Evolutionary conservation across 92 coral and sea anemone species (phyloP).

Genomic region (Diadumene lineata): DNA sequence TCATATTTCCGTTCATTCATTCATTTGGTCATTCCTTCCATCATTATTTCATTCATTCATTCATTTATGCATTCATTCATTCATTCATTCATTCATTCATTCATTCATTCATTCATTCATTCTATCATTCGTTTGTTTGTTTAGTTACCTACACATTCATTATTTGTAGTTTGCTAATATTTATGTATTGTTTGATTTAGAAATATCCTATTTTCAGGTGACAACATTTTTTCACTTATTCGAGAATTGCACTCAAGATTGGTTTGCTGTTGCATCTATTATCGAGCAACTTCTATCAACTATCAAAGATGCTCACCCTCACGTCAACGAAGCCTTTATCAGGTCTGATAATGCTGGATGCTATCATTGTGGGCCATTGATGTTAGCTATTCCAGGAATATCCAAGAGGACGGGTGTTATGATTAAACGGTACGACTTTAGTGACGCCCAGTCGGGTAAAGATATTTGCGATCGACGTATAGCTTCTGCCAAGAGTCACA

Average conservation of each 20-base stretch:
- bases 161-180: background rate
- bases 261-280: constrained; percentile 49
- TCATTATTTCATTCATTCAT: too few relatives aligned
- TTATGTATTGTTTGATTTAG: too few relatives aligned
- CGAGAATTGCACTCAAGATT: constrained; percentile 37
- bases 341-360: constrained; percentile 48
- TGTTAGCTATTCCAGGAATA: constrained; percentile 38
- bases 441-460: constrained; percentile 55
- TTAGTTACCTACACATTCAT: background rate
- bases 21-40: too few relatives aligned
- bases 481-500: constrained; percentile 59
- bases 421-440: constrained; percentile 47
- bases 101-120: too few relatives aligned
- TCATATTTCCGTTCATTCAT: too few relatives aligned
- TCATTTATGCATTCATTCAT: too few relatives aligned
- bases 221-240: constrained; percentile 29
- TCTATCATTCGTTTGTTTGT: too few relatives aligned
- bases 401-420: constrained; percentile 40
- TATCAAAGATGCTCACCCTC: constrained; percentile 10
- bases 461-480: constrained; percentile 62
- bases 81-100: too few relatives aligned
- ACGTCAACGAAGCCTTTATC: constrained; percentile 31
- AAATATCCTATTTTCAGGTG: constrained; percentile 11
- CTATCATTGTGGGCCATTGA: constrained; percentile 50
- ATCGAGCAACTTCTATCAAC: constrained; percentile 21